Base-by-base conservation (phyloP, 2,888 invertebrate species). In the Eudemis profundana region DNA sequence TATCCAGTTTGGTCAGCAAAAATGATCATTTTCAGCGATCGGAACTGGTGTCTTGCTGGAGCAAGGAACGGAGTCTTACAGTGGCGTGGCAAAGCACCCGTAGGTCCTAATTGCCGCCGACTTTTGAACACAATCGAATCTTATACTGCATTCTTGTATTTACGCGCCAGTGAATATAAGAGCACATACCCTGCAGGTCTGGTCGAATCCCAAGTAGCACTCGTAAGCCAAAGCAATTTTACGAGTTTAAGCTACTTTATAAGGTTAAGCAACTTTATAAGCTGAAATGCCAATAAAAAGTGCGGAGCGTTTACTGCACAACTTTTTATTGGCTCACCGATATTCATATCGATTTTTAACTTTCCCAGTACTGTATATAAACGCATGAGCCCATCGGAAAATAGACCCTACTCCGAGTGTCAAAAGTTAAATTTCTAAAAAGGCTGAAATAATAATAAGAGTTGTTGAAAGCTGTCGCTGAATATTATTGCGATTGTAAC, bases 241-340 rank as follows among this genome's bases (percentile, higher is more conserved):
- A 54, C 54, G 54, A 54, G 23, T 54, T 57, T n/a, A 57, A 33
- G 19, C 46, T n/a, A 57, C 44, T 57, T 56, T 57, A 46, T 44
- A 56, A 56, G 42, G 42, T 56, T 56, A 57, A 46, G 44, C 19
- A 29, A 46, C 57, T 46, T 46, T 57, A 57, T 57, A 54, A 42
- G 40, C 54, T 42, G 54, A 54, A 54, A 68, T 66, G 68, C 64
- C 54, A 19, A 40, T 62, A 68, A 62, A 56, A 61, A 63, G 66
- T 63, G 15, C 54, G 40, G 27, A 42, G 56, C 84, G 82, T 84
- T 86, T 86, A 85, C 81, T 72, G 84, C 80, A 70, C 77, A 85
- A 88, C 83, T 87, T 90, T 90, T 89, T 90, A 90, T 87, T 89
- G 88, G 81, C 80, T 54, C 42, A 17, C 54, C 54, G 54, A 54